Evolutionary conservation across 1,140 invertebrate genomes (phyloP), one percentile per base, ranked within the genome.

Genomic region (Stratiolaelaps scimitus): DNA sequence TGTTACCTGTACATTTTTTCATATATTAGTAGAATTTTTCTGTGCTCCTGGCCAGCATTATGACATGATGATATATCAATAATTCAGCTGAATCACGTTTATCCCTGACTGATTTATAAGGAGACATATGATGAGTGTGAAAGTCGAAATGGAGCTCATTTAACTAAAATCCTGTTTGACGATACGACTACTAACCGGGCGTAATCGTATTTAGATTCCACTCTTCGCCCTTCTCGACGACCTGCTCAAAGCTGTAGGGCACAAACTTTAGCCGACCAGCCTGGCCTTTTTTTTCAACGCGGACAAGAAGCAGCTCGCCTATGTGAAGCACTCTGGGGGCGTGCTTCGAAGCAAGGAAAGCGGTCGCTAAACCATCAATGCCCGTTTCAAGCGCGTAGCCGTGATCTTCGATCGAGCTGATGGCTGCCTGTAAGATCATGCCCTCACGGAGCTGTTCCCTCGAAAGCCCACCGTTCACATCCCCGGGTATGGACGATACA

Each of bases 121-220:
- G n/a, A n/a, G n/a, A n/a, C n/a, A n/a, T n/a, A n/a, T n/a, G n/a
- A n/a, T n/a, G n/a, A n/a, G n/a, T n/a, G n/a, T n/a, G n/a, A n/a
- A n/a, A n/a, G n/a, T n/a, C n/a, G n/a, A n/a, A n/a, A 40, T 40
- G 4, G 34, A 40, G 34, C 34, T 40, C 10, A 4, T 40, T 40
- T 40, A 10, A 40, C 4, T 40, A 40, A 4, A 40, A 40, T 40
- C 34, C 5, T 40, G 10, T 10, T 4, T 40, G 5, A 40, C n/a
- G 47, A 48, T 17, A 15, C 15, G 17, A 7, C 23, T 60, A 60
- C 53, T 15, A n/a, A 60, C 53, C 53, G 6, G 53, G 53, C 23
- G 23, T 60, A 23, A 60, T 26, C 17, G 26, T 60, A 23, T 60
- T 60, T 17, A 60, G 20, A 60, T 60, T 60, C 53, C 53, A 60